These are phyloP conservation scores for Willisornis vidua DNA, from an alignment of 2,113 vertebrate species.

Conservation along the genomic window DNA sequence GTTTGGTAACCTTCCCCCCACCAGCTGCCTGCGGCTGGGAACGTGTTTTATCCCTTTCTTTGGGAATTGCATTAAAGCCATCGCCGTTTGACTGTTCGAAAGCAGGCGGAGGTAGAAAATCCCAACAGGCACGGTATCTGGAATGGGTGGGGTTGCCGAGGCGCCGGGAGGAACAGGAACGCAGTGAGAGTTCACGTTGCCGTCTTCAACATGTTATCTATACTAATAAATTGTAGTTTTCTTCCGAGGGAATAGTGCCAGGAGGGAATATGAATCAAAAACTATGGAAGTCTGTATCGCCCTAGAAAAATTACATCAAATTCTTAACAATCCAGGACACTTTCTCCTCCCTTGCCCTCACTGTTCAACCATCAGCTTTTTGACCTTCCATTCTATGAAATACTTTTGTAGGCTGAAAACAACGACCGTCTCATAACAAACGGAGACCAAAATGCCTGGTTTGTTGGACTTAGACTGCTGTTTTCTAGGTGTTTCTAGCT, in stretches of 20 bases:
- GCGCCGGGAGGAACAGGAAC: neutral
- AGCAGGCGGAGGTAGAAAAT: neutral
- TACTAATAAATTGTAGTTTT: rapidly evolving
- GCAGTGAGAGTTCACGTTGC: rapidly evolving
- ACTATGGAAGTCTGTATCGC: neutral
- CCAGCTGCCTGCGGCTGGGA: neutral
- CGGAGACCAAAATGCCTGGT: rapidly evolving
- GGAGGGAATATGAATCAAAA: neutral
- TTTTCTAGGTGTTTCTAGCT: neutral
- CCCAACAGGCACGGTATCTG: rapidly evolving
- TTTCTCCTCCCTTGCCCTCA: rapidly evolving
- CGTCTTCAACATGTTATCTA: rapidly evolving
- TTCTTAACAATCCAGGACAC: neutral
- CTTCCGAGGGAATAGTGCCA: neutral
- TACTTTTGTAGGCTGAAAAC: neutral
- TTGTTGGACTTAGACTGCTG: neutral
- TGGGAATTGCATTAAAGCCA: rapidly evolving
- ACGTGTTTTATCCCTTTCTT: neutral
- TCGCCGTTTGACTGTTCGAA: neutral
- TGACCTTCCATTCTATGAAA: neutral
- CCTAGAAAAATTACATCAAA: neutral
- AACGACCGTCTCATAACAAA: neutral
- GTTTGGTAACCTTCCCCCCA: neutral
- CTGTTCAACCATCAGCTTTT: neutral
- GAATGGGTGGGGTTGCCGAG: neutral